Base-by-base conservation (phyloP, 2,113 vertebrate species). In the Caranx melampygus region DNA sequence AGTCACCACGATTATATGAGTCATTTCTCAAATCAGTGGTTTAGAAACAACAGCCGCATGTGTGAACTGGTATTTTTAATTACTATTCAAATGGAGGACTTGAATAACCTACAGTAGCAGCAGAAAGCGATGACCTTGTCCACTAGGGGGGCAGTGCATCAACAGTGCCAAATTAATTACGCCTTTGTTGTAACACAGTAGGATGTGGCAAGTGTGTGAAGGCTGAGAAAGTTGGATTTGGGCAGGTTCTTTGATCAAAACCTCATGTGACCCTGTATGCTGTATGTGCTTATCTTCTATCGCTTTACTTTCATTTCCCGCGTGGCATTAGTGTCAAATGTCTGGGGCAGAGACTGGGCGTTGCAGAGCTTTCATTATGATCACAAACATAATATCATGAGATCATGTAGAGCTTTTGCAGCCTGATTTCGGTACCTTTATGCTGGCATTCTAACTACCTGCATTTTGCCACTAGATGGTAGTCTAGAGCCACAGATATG, bases 381-480 rank as follows among this genome's bases (percentile, higher is more conserved):
- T 12, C 20, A 52, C 6, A 47, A 60, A 13, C 54, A 34, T 37
- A 14, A 44, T 18, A 42, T 15, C 54, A 0, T 11, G 20, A 14
- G 6, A 35, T 9, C 21, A 76, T 35, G 35, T 45, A 59, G 34
- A 65, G 15, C 59, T 20, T 21, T 4, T 47, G 2, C 16, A 58
- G n/a, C 20, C 16, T 34, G 8, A 33, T 57, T 68, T 47, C 6
- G 5, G 31, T 5, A 2, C 4, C 15, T 15, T 37, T 26, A n/a
- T 12, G 6, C 5, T 9, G n/a, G 14, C 2, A 37, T 20, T 18
- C 10, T 0, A 37, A 54, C 60, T 14, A 35, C 4, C 37, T 58
- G 26, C 16, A 72, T 12, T 47, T 59, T 4, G 12, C 89, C 94
- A 93, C 91, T 73, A 84, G 93, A 79, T 92, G 91, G 87, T 90